Base-by-base conservation (phyloP, 2,113 vertebrate genomes). In the Chascanopsetta lugubris region DNA sequence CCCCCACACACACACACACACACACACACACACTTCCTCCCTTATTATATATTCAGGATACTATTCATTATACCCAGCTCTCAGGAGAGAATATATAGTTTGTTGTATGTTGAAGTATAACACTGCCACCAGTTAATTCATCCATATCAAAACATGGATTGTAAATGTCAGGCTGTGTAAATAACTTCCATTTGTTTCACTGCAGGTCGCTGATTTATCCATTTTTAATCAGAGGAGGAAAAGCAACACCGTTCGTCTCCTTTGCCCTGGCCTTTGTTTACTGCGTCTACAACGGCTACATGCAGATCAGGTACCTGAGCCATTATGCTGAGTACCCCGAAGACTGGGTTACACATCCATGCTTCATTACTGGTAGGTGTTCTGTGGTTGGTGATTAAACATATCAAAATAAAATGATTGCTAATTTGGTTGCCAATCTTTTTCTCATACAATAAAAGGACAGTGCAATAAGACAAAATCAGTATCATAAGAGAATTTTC, bases 281-380 rank as follows among this genome's bases (percentile, higher is more conserved):
- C 89, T 99, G 97, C 62, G 0, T 68, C 22, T 94, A 70, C 42
- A 99, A 99, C 1, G 95, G 97, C 9, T 99, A 95, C 73, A 72
- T 99, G 85, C 97, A 99, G 76, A 89, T 94, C 46, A 89, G 95
- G 48, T 95, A 94, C 77, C 83, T 98, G 87, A 96, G 91, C 80
- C 91, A 91, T 9, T 95, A 94, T 20, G 94, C 94, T 0, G 82
- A 80, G 2, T 98, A 95, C 22, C 79, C 93, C 2, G 53, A 88
- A 0, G 22, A 80, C 34, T 99, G 96, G 97, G 61, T 94, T 34
- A 88, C 87, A 1, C 88, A 88, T 42, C 94, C 92, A 1, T 55
- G 83, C 49, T 98, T 98, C 67, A 85, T 96, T 43, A n/a, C 56
- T 83, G 97, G 97, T 98, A 67, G 79, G 91, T 85, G 24, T 24